Evolutionary conservation across 92 coral and sea anemone genomes (phyloP).

Genomic region (Porites rus): DNA sequence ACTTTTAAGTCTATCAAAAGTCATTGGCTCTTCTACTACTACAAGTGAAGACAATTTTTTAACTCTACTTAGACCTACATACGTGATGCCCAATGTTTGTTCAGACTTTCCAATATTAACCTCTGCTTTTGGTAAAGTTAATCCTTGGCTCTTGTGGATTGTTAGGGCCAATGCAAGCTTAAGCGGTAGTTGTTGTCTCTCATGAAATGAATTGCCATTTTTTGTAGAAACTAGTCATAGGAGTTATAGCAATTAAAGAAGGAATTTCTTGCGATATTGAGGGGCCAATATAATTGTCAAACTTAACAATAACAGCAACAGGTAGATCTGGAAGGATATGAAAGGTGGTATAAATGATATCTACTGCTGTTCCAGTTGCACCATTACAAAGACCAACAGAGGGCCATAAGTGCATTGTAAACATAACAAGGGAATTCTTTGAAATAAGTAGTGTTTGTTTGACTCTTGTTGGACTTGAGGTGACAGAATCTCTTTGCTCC

Average conservation of each 20-base stretch:
- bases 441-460: slow-evolving; percentile 43
- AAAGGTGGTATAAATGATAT: slow-evolving; percentile 42
- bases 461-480: too few relatives aligned
- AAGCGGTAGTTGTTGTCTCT: slow-evolving; percentile 66
- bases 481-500: too few relatives aligned
- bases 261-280: too few relatives aligned
- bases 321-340: slow-evolving; percentile 66
- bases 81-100: slow-evolving; percentile 56
- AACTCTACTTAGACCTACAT: slow-evolving; percentile 69
- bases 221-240: too few relatives aligned
- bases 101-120: slow-evolving; percentile 72
- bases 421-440: slow-evolving; percentile 54
- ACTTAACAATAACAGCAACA: slow-evolving; percentile 61
- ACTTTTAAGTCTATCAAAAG: slow-evolving; percentile 56
- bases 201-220: too few relatives aligned
- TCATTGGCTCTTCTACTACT: slow-evolving; percentile 63
- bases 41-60: slow-evolving; percentile 64
- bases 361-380: slow-evolving; percentile 27
- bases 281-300: slow-evolving; percentile 51
- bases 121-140: slow-evolving; percentile 72
- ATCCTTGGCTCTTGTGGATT: slow-evolving; percentile 17
- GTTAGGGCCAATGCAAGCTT: slow-evolving; percentile 70
- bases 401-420: slow-evolving; percentile 65
- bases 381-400: slow-evolving; percentile 54
- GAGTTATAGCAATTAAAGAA: too few relatives aligned